Base-by-base conservation (phyloP, 2,888 invertebrate species). In the Onthophagus sagittarius region DNA sequence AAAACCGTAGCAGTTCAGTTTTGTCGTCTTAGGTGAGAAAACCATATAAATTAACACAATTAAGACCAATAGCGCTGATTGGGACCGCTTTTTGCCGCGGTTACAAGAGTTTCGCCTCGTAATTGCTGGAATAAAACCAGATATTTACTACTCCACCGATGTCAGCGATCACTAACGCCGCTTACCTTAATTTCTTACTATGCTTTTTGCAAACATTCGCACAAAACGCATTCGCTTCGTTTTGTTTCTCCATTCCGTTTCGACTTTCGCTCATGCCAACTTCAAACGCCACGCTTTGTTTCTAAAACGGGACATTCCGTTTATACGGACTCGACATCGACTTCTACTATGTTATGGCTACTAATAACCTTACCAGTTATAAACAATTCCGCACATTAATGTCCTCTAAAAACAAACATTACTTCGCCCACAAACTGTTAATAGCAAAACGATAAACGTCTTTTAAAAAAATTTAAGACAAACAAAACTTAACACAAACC, bases 31-130 rank as follows among this genome's bases (percentile, higher is more conserved):
- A 67, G 67, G 67, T 32, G 67, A 67, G 31, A 67, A 67, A 32
- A 23, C 13, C 32, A 67, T 67, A 67, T 67, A 67, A 67, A 67
- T 67, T 67, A 67, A 67, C 67, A 67, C 67, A 67, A 67, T 67
- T 67, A 67, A 67, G 67, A 67, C 31, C 67, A 67, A 67, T 67
- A 67, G 67, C 67, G 63, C 14, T 15, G 63, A 63, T 63, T 63
- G 63, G 63, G 15, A 32, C 23, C 32, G 67, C 23, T 67, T 67
- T 67, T 67, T 67, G 23, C 39, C 7, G 23, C 67, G 23, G 67
- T 67, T 67, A 67, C 32, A 23, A 11, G 67, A 67, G 31, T 31
- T 32, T 32, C 31, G 67, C 31, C 31, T 31, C n/a, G 32, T 67
- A 67, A 67, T 67, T 67, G 67, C 23, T n/a, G n/a, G 23, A 67